A percentile compares a stretch with the other conserved stretches of the same genome.
These are phyloP conservation scores for Lutjanus campechanus DNA, from an alignment of 2,797 vertebrate genomes.

Conservation along the genomic window DNA sequence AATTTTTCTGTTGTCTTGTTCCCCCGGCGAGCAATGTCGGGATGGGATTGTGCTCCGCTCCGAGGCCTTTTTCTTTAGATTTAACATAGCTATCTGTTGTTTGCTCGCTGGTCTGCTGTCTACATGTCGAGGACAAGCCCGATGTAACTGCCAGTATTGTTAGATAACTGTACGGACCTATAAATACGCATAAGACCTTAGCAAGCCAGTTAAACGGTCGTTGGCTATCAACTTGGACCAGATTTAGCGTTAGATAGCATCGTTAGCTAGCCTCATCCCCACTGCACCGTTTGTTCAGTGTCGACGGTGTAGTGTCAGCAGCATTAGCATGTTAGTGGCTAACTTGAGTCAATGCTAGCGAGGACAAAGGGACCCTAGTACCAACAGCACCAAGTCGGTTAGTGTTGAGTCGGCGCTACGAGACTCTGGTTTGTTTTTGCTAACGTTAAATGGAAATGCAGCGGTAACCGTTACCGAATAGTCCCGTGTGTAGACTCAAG, in stretches of 20 bases:
- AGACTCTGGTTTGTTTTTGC: slow-evolving; percentile 1
- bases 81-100: slow-evolving; percentile 50
- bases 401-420: not conserved
- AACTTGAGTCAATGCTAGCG: slow-evolving; percentile 63
- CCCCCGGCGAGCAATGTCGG: slow-evolving; percentile 81
- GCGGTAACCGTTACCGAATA: not conserved
- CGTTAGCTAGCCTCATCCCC: slow-evolving; percentile 61
- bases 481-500: not conserved
- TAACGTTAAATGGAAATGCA: rapidly evolving
- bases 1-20: slow-evolving; percentile 80
- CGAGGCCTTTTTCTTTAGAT: slow-evolving; percentile 75
- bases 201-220: slow-evolving; percentile 15
- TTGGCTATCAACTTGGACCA: slow-evolving; percentile 42
- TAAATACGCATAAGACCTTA: not conserved
- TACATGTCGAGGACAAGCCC: not conserved
- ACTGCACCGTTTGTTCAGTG: slow-evolving; percentile 54
- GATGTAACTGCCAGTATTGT: not conserved
- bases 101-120: slow-evolving; percentile 31
- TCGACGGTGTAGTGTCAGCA: slow-evolving; percentile 43
- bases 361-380: slow-evolving; percentile 81
- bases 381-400: slow-evolving; percentile 36
- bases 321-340: slow-evolving; percentile 65
- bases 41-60: slow-evolving; percentile 74
- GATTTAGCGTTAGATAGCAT: slow-evolving; percentile 67
- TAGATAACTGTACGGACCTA: not conserved